Conservation (phyloP, 2,888 invertebrate genomes). For the Chrysopilus asiliformis region DNA sequence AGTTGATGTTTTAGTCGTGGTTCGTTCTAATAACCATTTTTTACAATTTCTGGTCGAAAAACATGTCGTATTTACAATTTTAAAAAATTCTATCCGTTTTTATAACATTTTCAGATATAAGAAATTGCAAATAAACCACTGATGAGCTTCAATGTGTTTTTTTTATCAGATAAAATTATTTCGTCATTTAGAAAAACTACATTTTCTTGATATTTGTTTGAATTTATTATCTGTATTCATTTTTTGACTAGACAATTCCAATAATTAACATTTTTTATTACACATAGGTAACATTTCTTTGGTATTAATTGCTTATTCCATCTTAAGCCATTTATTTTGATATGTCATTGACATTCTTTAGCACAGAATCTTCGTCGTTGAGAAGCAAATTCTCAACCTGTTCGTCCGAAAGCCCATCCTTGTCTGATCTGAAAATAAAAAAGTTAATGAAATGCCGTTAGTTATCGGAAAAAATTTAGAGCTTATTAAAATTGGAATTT, state of each 20-base stretch:
- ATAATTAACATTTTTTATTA: slow-evolving; percentile 1
- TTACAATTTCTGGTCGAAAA: too few relatives aligned
- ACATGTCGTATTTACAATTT: too few relatives aligned
- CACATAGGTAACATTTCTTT: slow-evolving; percentile 14
- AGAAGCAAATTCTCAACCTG: slow-evolving; percentile 32
- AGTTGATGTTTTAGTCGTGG: too few relatives aligned
- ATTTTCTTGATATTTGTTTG: not conserved
- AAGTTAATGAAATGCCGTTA: slow-evolving; percentile 2
- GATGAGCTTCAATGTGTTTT: too few relatives aligned
- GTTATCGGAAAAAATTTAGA: too few relatives aligned
- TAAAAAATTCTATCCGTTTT: too few relatives aligned
- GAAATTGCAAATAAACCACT: too few relatives aligned
- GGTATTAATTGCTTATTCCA: slow-evolving; percentile 5
- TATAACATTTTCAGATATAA: too few relatives aligned
- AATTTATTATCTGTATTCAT: not conserved
- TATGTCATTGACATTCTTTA: slow-evolving; percentile 17
- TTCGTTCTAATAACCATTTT: too few relatives aligned
- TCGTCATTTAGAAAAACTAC: too few relatives aligned
- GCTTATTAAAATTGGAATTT: too few relatives aligned
- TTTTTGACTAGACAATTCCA: slow-evolving; percentile 13
- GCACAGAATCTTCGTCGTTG: slow-evolving; percentile 11
- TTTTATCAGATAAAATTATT: too few relatives aligned
- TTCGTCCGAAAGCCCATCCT: slow-evolving; percentile 34
- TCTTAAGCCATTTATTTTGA: slow-evolving; percentile 13
- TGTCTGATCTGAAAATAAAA: slow-evolving; percentile 29